Evolutionary conservation across 2,888 invertebrate species (phyloP).

Genomic region (Stictocephala bisonia): DNA sequence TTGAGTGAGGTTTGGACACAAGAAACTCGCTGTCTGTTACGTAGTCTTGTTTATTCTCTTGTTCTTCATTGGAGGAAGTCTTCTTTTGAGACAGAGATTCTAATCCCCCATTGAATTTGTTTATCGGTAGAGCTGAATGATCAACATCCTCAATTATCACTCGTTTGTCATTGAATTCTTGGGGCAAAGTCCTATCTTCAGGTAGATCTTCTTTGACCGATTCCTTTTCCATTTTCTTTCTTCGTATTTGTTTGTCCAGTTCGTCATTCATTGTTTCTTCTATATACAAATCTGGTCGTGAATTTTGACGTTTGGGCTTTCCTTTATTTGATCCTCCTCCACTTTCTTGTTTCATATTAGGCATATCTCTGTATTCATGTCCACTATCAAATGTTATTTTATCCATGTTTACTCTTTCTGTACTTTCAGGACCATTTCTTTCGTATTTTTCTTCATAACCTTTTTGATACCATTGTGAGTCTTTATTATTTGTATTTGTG

Average conservation of each 20-base stretch:
- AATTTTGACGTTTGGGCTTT: too few species aligned
- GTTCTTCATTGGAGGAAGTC: constrained; percentile 3
- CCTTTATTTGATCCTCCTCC: neutral
- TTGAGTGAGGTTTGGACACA: constrained; percentile 6
- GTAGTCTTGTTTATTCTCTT: neutral
- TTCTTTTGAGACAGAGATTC: neutral
- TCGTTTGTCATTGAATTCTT: neutral
- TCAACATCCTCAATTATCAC: too few species aligned
- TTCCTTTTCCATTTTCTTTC: constrained; percentile 19
- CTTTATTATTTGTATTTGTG: too few species aligned
- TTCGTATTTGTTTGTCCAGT: neutral
- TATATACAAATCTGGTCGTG: neutral
- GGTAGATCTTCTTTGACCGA: neutral
- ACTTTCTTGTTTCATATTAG: neutral
- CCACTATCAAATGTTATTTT: too few species aligned
- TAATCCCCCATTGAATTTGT: too few species aligned
- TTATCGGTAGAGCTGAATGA: too few species aligned
- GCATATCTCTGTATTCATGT: neutral
- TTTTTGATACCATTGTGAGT: too few species aligned
- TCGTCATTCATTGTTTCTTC: neutral
- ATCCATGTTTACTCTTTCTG: too few species aligned
- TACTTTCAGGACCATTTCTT: too few species aligned
- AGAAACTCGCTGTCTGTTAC: neutral
- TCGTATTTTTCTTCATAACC: too few species aligned
- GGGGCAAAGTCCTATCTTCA: too few species aligned